phyloP scores from a whole-genome alignment of 2,113 vertebrate species.

The Rhineura floridana region DNA sequence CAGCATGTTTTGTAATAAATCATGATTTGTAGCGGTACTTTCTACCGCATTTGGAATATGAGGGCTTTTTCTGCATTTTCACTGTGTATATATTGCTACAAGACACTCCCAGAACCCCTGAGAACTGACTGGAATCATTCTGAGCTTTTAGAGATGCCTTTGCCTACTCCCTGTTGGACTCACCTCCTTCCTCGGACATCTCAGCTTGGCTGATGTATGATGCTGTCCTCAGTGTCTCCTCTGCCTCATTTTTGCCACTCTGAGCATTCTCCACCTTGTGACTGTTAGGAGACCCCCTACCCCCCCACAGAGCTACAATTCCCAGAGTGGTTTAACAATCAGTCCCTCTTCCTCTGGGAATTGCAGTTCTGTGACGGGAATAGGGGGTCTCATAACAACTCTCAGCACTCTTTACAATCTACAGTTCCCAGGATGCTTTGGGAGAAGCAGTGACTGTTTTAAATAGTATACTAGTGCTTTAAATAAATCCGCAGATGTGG shows the following conservation, averaged over 20 bases:
- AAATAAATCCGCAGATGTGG: no score
- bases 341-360: no score
- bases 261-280: neutral
- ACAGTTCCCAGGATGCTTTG: no score
- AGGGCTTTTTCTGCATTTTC: neutral
- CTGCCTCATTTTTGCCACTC: neutral
- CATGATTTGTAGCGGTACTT: neutral
- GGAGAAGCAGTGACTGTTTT: no score
- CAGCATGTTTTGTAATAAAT: slow-evolving; percentile 65
- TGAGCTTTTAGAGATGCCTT: neutral
- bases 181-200: neutral
- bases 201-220: neutral
- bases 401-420: no score
- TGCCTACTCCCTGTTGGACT: neutral
- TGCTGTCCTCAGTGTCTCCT: neutral
- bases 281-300: no score
- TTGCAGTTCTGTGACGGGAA: no score
- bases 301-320: no score
- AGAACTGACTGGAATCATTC: neutral
- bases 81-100: neutral
- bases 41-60: neutral
- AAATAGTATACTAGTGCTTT: no score
- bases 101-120: neutral
- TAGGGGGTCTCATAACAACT: no score
- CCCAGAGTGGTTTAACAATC: no score